phyloP scores from a whole-genome alignment of 2,888 invertebrate genomes.

The Apodemia hepburni region DNA sequence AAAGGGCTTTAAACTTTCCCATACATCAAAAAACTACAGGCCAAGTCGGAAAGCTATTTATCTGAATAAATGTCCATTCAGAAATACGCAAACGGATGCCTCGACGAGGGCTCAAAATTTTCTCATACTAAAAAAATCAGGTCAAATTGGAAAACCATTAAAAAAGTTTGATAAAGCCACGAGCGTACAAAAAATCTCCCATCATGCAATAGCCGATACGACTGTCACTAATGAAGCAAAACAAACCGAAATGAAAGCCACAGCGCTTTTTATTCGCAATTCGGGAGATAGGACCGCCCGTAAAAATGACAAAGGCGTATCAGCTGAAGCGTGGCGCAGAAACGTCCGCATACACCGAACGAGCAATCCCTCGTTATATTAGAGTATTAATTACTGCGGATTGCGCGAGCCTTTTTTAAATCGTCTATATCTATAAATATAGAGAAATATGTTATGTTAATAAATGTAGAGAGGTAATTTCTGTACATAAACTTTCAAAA shows the following conservation, averaged over 20 bases:
- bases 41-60: not conserved
- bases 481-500: too few relatives aligned
- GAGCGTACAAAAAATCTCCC: slow-evolving; percentile 1
- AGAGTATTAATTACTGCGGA: not conserved
- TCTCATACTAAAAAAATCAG: not conserved
- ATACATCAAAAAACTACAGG: not conserved
- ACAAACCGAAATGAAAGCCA: slow-evolving; percentile 32
- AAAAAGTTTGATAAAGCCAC: slow-evolving; percentile 2
- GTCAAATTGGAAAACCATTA: slow-evolving; percentile 6
- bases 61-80: too few relatives aligned
- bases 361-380: slow-evolving; percentile 34
- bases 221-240: slow-evolving; percentile 35
- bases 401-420: not conserved
- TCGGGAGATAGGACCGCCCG: slow-evolving; percentile 52
- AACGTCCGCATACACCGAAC: slow-evolving; percentile 52
- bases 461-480: too few relatives aligned
- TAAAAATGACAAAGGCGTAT: slow-evolving; percentile 60
- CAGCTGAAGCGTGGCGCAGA: slow-evolving; percentile 51
- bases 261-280: slow-evolving; percentile 40
- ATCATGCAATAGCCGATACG: slow-evolving; percentile 8
- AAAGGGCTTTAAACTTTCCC: not conserved
- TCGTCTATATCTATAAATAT: too few relatives aligned
- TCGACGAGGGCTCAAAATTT: not conserved
- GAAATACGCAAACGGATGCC: too few relatives aligned
- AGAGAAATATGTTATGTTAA: too few relatives aligned